Evolutionary conservation across 2,113 vertebrate species (phyloP).

Genomic region (Progne subis): DNA sequence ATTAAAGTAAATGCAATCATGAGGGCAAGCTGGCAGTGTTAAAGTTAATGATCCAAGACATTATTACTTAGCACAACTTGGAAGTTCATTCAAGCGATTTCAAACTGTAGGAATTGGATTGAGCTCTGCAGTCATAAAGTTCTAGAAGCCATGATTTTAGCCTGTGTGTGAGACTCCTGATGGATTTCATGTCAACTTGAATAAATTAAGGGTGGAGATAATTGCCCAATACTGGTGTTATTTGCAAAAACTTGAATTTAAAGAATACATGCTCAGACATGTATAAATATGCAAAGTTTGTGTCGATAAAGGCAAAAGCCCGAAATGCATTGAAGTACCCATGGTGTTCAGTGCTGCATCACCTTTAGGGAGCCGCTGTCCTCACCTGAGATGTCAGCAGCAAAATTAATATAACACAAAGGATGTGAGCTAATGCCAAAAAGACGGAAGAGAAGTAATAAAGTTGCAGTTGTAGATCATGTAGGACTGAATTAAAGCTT

Average conservation of each 20-base stretch:
- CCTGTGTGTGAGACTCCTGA: not conserved
- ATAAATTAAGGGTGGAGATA: not conserved
- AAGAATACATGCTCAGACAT: not conserved
- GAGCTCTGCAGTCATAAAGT: not conserved
- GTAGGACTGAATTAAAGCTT: not conserved
- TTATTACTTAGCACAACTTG: not conserved
- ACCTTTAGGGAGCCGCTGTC: not conserved
- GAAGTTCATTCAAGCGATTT: not conserved
- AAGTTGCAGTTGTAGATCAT: not conserved
- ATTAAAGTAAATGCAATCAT: slow-evolving; percentile 19
- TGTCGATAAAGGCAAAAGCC: not conserved
- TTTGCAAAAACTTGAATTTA: not conserved
- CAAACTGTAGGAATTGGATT: not conserved
- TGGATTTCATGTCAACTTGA: not conserved
- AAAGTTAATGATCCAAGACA: not conserved
- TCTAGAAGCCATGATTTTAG: not conserved
- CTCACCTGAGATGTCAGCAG: not conserved
- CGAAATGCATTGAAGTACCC: not conserved
- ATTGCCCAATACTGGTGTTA: not conserved
- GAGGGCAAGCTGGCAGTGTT: not conserved
- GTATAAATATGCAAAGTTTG: not conserved
- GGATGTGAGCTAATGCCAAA: not conserved
- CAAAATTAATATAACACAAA: not conserved
- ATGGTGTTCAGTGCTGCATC: not conserved
- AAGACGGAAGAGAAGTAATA: not conserved